These are phyloP conservation scores for Gymnothorax javanicus DNA, from an alignment of 2,797 vertebrate genomes.

Conservation along the genomic window DNA sequence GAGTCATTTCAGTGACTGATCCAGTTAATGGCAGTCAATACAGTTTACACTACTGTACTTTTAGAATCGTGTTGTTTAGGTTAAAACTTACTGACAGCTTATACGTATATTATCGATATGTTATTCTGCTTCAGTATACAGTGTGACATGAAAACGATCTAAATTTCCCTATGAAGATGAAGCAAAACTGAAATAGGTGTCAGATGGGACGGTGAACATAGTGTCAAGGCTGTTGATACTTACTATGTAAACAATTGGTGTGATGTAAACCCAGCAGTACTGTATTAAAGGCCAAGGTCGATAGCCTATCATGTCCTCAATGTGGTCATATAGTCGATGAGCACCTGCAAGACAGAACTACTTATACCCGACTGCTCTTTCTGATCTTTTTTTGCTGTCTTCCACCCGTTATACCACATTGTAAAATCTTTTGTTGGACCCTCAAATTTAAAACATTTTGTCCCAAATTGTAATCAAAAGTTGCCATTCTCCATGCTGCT, in stretches of 20 bases:
- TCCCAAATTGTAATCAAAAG: neutral
- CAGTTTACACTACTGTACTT: neutral
- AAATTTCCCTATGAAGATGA: too few species aligned
- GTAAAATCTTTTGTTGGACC: too few species aligned
- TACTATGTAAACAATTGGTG: slow-evolving; percentile 71
- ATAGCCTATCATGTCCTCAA: slow-evolving; percentile 77
- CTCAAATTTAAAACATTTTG: neutral
- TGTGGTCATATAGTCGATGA: slow-evolving; percentile 68
- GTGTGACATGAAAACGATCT: too few species aligned
- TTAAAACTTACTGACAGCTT: neutral
- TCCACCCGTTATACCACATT: neutral
- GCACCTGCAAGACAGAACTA: slow-evolving; percentile 60
- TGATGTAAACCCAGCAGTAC: slow-evolving; percentile 75
- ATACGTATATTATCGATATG: neutral
- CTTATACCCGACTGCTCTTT: neutral
- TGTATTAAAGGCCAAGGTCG: slow-evolving; percentile 72
- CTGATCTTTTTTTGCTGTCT: neutral
- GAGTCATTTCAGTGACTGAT: neutral
- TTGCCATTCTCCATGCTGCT: neutral
- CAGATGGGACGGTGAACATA: slow-evolving; percentile 33
- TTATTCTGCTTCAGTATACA: too few species aligned
- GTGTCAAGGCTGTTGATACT: slow-evolving; percentile 47
- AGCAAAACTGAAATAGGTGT: neutral
- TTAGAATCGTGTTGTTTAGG: neutral
- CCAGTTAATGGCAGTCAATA: neutral